A percentile compares a stretch with the other conserved stretches of the same genome.
Conservation (phyloP, 1,140 invertebrate species). For the Liolophura sinensis region DNA sequence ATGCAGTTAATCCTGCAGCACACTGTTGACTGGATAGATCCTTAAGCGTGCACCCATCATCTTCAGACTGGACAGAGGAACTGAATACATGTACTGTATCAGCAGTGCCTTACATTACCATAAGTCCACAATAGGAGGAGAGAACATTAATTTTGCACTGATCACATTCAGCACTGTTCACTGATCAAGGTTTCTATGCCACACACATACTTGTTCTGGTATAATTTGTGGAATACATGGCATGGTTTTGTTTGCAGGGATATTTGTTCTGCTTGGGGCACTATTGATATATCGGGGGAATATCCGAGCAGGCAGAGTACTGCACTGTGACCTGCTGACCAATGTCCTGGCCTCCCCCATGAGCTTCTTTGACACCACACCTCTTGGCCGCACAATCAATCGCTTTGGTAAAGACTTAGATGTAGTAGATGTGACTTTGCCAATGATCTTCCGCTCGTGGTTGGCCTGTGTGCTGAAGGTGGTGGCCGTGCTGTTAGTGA, state of each 20-base stretch:
- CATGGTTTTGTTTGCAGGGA: conserved; percentile 66
- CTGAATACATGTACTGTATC: too few species aligned
- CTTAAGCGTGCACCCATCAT: too few species aligned
- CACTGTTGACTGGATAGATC: too few species aligned
- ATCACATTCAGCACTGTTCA: too few species aligned
- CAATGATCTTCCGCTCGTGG: conserved; percentile 35
- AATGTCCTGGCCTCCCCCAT: conserved; percentile 64
- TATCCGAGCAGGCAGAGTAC: conserved; percentile 38
- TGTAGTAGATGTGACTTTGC: conserved; percentile 48
- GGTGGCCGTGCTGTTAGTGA: conserved; percentile 11
- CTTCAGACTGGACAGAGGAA: too few species aligned
- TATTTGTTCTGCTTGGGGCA: conserved; percentile 64
- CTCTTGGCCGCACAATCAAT: conserved; percentile 66
- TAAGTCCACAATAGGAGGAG: too few species aligned
- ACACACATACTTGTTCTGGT: too few species aligned
- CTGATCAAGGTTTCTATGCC: too few species aligned
- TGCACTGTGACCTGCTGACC: conserved; percentile 47
- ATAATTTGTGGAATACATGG: not conserved
- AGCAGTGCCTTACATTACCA: too few species aligned
- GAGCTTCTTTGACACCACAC: conserved; percentile 70
- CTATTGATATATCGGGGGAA: conserved; percentile 36
- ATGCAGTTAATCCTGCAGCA: too few species aligned
- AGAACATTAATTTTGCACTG: too few species aligned
- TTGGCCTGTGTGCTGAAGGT: conserved; percentile 15
- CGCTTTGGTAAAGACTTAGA: conserved; percentile 63